These are phyloP conservation scores for Prosapia bicincta DNA, from an alignment of 2,888 invertebrate genomes.

Conservation along the genomic window DNA sequence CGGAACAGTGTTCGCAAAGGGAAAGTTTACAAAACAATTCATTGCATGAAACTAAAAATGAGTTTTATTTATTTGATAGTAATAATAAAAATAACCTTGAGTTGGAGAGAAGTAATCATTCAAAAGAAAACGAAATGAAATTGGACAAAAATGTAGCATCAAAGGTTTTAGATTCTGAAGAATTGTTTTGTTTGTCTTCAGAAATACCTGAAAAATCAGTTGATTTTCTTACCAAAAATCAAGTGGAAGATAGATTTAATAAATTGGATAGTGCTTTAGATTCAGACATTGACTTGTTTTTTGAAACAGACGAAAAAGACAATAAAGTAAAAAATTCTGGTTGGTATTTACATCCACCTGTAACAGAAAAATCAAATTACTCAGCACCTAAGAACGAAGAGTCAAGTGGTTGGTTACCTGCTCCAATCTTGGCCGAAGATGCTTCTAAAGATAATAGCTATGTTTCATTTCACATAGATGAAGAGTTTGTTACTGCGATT, in stretches of 20 bases:
- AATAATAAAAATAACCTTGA: background rate
- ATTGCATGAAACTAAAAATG: background rate
- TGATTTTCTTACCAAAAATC: constrained; percentile 16
- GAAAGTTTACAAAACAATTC: too few relatives aligned
- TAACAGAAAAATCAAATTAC: background rate
- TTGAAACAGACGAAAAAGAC: constrained; percentile 8
- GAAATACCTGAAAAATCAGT: constrained; percentile 24
- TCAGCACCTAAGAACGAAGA: constrained; percentile 35
- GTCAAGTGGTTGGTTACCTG: constrained; percentile 49
- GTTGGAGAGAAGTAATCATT: background rate
- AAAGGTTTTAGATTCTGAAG: background rate
- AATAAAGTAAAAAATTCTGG: constrained; percentile 26
- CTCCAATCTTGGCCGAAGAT: constrained; percentile 44
- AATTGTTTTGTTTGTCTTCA: background rate
- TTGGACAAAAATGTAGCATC: background rate
- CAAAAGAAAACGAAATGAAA: background rate
- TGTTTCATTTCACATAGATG: constrained; percentile 57
- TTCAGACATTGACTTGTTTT: constrained; percentile 15
- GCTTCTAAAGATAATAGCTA: constrained; percentile 51
- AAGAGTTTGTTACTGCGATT: constrained; percentile 66
- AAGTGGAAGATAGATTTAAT: constrained; percentile 12
- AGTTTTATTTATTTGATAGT: background rate
- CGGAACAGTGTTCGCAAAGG: background rate
- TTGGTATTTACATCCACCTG: constrained; percentile 40
- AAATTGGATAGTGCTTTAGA: constrained; percentile 16